Conservation (phyloP, 2,113 vertebrate species). For the Perca schrenkii region DNA sequence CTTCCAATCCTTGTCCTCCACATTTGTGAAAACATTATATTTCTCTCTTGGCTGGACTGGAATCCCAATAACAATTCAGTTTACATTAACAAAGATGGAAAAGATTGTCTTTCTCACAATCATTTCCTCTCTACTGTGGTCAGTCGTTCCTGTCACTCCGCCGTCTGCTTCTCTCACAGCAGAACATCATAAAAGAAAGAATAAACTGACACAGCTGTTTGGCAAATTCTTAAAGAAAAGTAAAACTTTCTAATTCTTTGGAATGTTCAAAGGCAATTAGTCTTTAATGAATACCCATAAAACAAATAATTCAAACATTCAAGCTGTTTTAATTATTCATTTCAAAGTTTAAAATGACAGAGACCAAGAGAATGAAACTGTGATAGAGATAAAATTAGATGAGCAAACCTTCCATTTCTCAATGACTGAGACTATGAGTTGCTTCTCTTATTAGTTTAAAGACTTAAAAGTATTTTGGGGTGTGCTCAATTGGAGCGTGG, state of each 20-base stretch:
- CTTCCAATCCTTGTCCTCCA: slow-evolving; percentile 1
- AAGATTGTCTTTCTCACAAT: slow-evolving; percentile 21
- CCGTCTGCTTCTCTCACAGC: not conserved
- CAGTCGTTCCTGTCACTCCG: slow-evolving; percentile 1
- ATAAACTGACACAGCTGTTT: slow-evolving; percentile 28
- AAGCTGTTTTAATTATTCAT: slow-evolving; percentile 66
- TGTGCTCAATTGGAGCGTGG: no score
- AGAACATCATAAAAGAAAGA: slow-evolving; percentile 6
- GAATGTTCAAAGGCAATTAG: slow-evolving; percentile 53
- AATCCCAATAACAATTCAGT: slow-evolving; percentile 23
- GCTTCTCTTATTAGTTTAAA: slow-evolving; percentile 18
- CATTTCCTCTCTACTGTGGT: slow-evolving; percentile 18
- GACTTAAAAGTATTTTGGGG: not conserved
- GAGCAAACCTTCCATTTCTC: slow-evolving; percentile 18
- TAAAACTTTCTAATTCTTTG: slow-evolving; percentile 35
- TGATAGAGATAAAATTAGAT: slow-evolving; percentile 46
- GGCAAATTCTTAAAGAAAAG: slow-evolving; percentile 18
- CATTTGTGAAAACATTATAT: slow-evolving; percentile 9
- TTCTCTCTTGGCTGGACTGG: slow-evolving; percentile 4
- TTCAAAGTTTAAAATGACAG: slow-evolving; percentile 41
- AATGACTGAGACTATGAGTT: slow-evolving; percentile 1
- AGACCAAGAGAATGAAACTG: slow-evolving; percentile 32
- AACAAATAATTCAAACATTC: slow-evolving; percentile 60
- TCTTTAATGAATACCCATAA: slow-evolving; percentile 54
- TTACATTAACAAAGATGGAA: slow-evolving; percentile 36